Evolutionary conservation across 2,888 invertebrate genomes (phyloP).

Genomic region (Neoitamus cyanurus): DNA sequence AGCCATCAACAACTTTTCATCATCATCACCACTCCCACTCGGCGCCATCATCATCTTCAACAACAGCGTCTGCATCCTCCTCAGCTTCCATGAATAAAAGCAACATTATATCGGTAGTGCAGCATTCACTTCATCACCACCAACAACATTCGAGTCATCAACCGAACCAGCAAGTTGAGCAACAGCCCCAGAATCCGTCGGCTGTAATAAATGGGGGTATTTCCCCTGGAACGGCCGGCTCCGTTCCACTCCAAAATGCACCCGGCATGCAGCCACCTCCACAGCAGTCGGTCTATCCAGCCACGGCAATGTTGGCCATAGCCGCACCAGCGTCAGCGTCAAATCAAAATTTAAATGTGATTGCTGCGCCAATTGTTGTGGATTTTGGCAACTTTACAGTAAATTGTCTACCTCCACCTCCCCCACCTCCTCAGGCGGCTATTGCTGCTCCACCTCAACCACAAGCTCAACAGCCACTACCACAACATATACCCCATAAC

Average conservation of each 20-base stretch:
- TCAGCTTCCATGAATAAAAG: slow-evolving; percentile 53
- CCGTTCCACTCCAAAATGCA: slow-evolving; percentile 53
- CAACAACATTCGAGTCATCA: slow-evolving; percentile 42
- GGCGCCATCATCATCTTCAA: slow-evolving; percentile 17
- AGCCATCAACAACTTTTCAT: slow-evolving; percentile 55
- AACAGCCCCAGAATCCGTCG: slow-evolving; percentile 46
- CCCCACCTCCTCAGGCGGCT: slow-evolving; percentile 47
- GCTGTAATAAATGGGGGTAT: slow-evolving; percentile 38
- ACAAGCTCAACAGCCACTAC: slow-evolving; percentile 40
- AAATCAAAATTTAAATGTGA: slow-evolving; percentile 59
- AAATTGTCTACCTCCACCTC: slow-evolving; percentile 56
- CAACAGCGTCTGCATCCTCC: slow-evolving; percentile 54
- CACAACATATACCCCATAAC: slow-evolving; percentile 20
- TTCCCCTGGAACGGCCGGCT: slow-evolving; percentile 54
- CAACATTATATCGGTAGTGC: slow-evolving; percentile 52
- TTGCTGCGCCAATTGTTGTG: slow-evolving; percentile 59
- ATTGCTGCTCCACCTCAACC: slow-evolving; percentile 31
- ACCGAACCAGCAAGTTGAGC: slow-evolving; percentile 50
- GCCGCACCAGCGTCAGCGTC: slow-evolving; percentile 55
- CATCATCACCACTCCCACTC: slow-evolving; percentile 53
- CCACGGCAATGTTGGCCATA: slow-evolving; percentile 55
- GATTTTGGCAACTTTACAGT: slow-evolving; percentile 60
- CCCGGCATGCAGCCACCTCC: slow-evolving; percentile 49
- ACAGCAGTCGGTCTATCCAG: slow-evolving; percentile 51
- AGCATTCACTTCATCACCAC: slow-evolving; percentile 51